These are phyloP conservation scores for Cnemophilus loriae DNA, from an alignment of 2,113 vertebrate genomes.

Conservation along the genomic window DNA sequence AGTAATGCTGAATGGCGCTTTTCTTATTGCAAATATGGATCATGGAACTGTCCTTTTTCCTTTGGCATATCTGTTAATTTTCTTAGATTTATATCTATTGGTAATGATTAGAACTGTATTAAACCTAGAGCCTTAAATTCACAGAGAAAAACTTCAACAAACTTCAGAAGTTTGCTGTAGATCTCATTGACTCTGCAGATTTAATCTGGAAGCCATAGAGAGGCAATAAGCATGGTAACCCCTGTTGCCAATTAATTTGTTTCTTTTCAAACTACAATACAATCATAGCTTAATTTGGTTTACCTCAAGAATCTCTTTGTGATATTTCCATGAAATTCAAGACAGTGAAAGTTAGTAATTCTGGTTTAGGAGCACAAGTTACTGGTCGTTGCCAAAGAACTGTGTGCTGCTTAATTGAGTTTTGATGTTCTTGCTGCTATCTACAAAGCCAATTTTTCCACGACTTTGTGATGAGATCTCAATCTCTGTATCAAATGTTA, in stretches of 20 bases:
- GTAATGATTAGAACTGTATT: neutral
- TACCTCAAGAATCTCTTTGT: neutral
- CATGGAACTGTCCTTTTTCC: neutral
- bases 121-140: neutral
- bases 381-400: neutral
- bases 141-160: neutral
- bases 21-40: neutral
- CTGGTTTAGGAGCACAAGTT: neutral
- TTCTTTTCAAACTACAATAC: neutral
- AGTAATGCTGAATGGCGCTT: neutral
- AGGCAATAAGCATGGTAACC: neutral
- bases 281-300: neutral
- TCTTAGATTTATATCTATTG: neutral
- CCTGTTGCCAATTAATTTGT: neutral
- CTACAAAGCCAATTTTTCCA: neutral
- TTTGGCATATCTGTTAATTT: neutral
- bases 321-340: conserved; percentile 31
- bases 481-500: conserved; percentile 29
- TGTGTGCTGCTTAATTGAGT: neutral
- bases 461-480: neutral
- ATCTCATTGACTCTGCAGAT: neutral
- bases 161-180: neutral
- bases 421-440: neutral
- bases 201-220: neutral
- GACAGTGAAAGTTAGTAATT: neutral